Conservation (phyloP, 2,113 vertebrate species). For the Centropus unirufus region DNA sequence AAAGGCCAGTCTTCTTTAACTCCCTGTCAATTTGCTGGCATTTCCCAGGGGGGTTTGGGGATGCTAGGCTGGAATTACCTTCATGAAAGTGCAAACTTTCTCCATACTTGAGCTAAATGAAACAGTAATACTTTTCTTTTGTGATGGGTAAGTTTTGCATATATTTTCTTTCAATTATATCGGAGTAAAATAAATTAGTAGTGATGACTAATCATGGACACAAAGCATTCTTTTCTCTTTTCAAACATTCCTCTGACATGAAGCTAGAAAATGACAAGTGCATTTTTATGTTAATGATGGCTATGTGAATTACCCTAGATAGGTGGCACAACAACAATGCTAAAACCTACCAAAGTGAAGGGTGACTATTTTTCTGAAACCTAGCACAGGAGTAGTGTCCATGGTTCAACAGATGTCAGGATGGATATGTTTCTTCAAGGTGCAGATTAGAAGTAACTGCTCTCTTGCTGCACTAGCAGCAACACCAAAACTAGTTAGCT, state of each 20-base stretch:
- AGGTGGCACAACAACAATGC: background rate
- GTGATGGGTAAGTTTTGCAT: background rate
- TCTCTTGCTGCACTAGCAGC: background rate
- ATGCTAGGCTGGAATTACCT: background rate
- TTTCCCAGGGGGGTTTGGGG: background rate
- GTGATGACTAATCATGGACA: constrained; percentile 14
- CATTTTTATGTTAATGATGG: constrained; percentile 33
- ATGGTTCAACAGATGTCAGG: background rate
- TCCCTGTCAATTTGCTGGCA: background rate
- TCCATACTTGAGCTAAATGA: background rate
- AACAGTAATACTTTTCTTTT: background rate
- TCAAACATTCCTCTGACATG: background rate
- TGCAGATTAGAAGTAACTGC: background rate
- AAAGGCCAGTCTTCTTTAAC: background rate
- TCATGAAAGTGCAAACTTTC: background rate
- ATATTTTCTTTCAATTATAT: constrained; percentile 42
- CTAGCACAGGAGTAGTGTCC: background rate
- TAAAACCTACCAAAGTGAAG: background rate
- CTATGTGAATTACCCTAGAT: background rate
- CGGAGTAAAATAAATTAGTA: constrained; percentile 31
- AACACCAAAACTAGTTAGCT: background rate
- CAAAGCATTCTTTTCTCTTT: background rate
- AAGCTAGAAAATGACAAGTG: background rate
- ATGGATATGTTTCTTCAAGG: background rate
- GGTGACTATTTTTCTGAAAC: background rate